Conservation (phyloP, 2,888 invertebrate genomes). For the Euzetes globulus region DNA sequence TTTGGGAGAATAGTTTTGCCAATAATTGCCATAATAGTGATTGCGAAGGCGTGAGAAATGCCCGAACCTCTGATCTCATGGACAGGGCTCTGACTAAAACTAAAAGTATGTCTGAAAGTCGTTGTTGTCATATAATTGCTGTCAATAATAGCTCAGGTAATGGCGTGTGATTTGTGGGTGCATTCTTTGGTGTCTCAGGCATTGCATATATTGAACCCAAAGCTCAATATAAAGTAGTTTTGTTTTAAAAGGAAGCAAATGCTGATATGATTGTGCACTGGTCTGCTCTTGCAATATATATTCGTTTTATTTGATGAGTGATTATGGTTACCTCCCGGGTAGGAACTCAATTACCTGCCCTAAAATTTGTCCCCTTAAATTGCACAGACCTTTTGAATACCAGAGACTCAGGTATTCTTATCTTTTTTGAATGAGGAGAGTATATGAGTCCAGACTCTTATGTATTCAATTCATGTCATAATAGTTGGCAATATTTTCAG, state of each 20-base stretch:
- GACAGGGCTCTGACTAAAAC: not conserved
- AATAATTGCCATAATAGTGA: conserved; percentile 24
- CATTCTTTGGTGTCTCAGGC: conserved; percentile 24
- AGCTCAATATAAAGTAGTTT: conserved; percentile 13
- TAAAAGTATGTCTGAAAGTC: not conserved
- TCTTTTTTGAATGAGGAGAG: conserved; percentile 18
- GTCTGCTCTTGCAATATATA: not conserved
- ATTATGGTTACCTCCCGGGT: conserved; percentile 30
- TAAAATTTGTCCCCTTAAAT: conserved; percentile 29
- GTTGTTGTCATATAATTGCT: conserved; percentile 2
- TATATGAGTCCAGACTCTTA: conserved; percentile 11
- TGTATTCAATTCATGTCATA: conserved; percentile 27
- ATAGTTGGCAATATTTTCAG: not conserved
- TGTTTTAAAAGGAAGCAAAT: conserved; percentile 24
- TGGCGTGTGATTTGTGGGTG: conserved; percentile 26
- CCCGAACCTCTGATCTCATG: conserved; percentile 5
- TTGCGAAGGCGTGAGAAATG: conserved; percentile 29
- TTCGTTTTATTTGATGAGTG: conserved; percentile 30
- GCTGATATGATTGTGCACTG: not conserved
- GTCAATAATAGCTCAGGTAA: not conserved
- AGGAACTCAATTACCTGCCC: conserved; percentile 30
- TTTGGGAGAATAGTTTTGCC: not conserved
- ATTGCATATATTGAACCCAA: conserved; percentile 3
- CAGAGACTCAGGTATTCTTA: not conserved
- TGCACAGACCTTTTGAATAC: conserved; percentile 16